Conservation (phyloP, 2,113 vertebrate genomes). For the Arvicanthis niloticus region DNA sequence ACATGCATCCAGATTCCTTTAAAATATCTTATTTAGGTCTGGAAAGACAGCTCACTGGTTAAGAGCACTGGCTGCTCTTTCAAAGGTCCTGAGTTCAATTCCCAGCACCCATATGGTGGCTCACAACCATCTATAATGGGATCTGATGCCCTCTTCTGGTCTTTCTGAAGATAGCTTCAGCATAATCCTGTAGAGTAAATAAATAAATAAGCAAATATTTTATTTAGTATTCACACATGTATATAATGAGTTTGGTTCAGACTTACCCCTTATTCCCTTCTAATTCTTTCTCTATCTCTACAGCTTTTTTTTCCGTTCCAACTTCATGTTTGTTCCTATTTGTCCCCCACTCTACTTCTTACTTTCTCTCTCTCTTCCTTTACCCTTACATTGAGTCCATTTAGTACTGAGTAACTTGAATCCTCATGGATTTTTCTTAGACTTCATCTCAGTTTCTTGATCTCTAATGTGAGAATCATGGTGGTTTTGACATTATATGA, state of each 20-base stretch:
- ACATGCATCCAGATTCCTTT: neutral
- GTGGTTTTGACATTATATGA: neutral
- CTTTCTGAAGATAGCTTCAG: too few relatives aligned
- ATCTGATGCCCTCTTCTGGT: too few relatives aligned
- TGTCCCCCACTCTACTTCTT: neutral
- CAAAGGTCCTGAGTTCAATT: too few relatives aligned
- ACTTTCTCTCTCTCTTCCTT: neutral
- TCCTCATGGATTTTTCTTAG: neutral
- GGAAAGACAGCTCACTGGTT: too few relatives aligned
- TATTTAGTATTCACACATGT: neutral
- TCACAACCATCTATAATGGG: too few relatives aligned
- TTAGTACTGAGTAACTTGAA: neutral
- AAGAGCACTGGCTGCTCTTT: too few relatives aligned
- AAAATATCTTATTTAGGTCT: neutral
- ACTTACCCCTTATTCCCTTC: neutral
- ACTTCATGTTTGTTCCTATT: neutral
- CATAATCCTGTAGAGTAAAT: too few relatives aligned
- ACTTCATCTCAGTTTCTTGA: neutral
- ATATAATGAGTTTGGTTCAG: neutral
- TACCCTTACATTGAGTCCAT: neutral
- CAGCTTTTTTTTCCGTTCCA: neutral
- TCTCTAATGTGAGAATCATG: slow-evolving; percentile 10
- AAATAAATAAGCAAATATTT: too few relatives aligned
- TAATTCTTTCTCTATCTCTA: neutral
- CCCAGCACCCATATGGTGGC: too few relatives aligned